Evolutionary conservation across 2,888 invertebrate species (phyloP), one percentile per base, ranked within the genome.

Genomic region (Criorhina ranunculi): DNA sequence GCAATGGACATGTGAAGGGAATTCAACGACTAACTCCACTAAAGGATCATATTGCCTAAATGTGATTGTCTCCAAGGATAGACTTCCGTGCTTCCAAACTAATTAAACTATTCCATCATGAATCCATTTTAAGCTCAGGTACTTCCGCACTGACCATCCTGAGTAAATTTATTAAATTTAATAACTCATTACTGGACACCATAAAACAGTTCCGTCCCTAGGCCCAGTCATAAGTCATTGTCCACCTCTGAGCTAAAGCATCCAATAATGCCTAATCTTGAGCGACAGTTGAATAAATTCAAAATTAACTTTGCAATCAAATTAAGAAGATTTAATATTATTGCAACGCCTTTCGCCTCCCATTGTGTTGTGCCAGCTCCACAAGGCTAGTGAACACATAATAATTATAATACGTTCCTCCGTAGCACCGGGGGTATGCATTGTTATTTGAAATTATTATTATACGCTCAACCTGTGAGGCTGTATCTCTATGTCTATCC

Each of bases 391-490:
- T 24, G 24, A 3, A 24, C 24, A 24, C 24, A 24, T 7, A 12
- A 44, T 55, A 53, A 42, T 42, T 19, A n/a, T n/a, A n/a, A n/a
- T n/a, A 33, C 17, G 19, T n/a, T 37, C 12, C 24, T 24, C 44
- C 15, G 24, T 7, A 33, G 42, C 17, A 24, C 24, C 19, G 2
- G 19, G 33, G 19, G 35, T 46, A n/a, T 46, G 55, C 46, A 75
- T 75, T 75, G 57, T 75, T 75, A 37, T 64, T 66, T 49, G 37
- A 37, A 66, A 49, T 40, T 29, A 51, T 75, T 46, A 75, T 75
- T 29, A 49, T 53, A 33, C 7, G 33, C 33, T 44, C 33, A 53
- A 33, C 42, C 53, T 57, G 40, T 8, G 11, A 24, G 24, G 24
- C 24, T 24, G 24, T 24, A 24, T 24, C 24, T 24, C 24, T 24